Evolutionary conservation across 2,888 invertebrate genomes (phyloP), one percentile per base, ranked within the genome.

Genomic region (Danaus chrysippus): DNA sequence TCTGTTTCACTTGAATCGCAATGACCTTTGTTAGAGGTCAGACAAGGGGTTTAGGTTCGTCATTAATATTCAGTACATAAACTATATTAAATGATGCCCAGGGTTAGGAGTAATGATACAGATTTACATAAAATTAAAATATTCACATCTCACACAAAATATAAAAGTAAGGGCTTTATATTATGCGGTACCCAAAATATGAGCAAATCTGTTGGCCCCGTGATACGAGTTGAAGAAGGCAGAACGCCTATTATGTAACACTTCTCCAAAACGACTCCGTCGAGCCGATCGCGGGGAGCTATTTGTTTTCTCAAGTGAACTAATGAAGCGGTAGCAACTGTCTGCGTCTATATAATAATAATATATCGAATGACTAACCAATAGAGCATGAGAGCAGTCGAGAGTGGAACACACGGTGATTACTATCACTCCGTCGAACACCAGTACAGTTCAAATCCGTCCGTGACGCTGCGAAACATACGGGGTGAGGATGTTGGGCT

Each of bases 341-440:
- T 58, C 59, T 60, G 62, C 62, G 57, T 49, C 17, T 52, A 58
- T 53, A 54, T 62, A 58, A 62, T 63, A 62, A 41, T 56, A 58
- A 71, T 72, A 71, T 66, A 74, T 66, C 62, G 66, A 63, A 68
- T 43, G 75, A 88, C 88, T 87, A 83, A 88, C 88, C 88, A 86
- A 87, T 77, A 82, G 82, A 82, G 81, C 88, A 89, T 89, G 86
- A 84, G 88, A 88, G 82, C 85, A 83, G 85, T 84, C 84, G 82
- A 84, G 82, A 76, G 86, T 81, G 83, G 86, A 88, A 86, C 88
- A 87, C 87, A 84, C 85, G 73, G 69, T 70, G 70, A 65, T 70
- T 61, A 71, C 68, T 63, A 69, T 70, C 72, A 69, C 69, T 65
- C 67, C 66, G 64, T 64, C 64, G 64, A 68, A 64, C 67, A 69